Evolutionary conservation across 2,113 vertebrate species (phyloP).

Genomic region (Lampris incognitus): DNA sequence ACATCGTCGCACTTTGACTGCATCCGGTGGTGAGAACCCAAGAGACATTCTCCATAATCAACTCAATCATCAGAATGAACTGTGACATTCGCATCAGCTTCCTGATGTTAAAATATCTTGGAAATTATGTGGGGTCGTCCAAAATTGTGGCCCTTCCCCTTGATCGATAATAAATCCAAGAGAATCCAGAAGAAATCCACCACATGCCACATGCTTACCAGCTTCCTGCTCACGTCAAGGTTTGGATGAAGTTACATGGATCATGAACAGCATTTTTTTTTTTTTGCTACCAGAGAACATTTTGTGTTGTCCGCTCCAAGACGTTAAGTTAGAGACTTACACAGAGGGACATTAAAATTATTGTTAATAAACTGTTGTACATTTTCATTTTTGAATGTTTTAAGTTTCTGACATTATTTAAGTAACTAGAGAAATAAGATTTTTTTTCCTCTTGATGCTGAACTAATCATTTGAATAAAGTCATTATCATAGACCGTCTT

Average conservation of each 20-base stretch:
- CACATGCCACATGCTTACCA: slow-evolving; percentile 19
- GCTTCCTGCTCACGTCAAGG: slow-evolving; percentile 14
- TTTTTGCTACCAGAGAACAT: slow-evolving; percentile 54
- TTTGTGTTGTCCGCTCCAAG: slow-evolving; percentile 50
- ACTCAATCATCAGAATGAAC: slow-evolving; percentile 41
- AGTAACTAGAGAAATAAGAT: slow-evolving; percentile 70
- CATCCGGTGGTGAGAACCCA: slow-evolving; percentile 31
- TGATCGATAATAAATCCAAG: slow-evolving; percentile 22
- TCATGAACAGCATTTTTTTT: slow-evolving; percentile 9
- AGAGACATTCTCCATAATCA: slow-evolving; percentile 38
- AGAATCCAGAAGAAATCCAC: slow-evolving; percentile 16
- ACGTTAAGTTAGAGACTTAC: slow-evolving; percentile 51
- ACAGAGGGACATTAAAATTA: slow-evolving; percentile 52
- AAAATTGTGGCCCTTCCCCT: slow-evolving; percentile 18
- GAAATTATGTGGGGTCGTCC: slow-evolving; percentile 26
- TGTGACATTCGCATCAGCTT: slow-evolving; percentile 42
- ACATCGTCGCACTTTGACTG: slow-evolving; percentile 13
- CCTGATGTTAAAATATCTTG: slow-evolving; percentile 32
- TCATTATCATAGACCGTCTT: slow-evolving; percentile 52
- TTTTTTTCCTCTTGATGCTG: slow-evolving; percentile 73
- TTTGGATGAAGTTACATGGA: slow-evolving; percentile 28
- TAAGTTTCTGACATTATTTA: slow-evolving; percentile 77
- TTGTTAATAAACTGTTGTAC: slow-evolving; percentile 72
- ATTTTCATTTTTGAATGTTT: slow-evolving; percentile 81
- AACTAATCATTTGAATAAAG: slow-evolving; percentile 83